Base-by-base conservation (phyloP, 1,140 invertebrate species). In the Sipha flava region DNA sequence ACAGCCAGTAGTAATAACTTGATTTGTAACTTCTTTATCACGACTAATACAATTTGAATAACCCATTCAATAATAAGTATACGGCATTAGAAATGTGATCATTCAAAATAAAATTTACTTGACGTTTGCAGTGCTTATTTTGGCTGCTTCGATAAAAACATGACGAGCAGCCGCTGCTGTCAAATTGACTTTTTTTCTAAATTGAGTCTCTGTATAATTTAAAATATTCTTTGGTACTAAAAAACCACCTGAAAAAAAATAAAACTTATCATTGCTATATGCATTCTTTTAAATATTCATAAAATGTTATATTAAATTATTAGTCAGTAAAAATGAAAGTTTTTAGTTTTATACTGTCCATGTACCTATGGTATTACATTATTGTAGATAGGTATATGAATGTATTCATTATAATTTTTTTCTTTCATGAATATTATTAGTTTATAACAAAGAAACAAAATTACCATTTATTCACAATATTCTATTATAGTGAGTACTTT, bases 1-100 rank as follows among this genome's bases (percentile, higher is more conserved):
- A 84, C 91, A 92, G n/a, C 91, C 90, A 81, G 88, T 89, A 62
- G 87, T 87, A 57, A 92, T 57, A 52, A 62, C 34, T 40, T 54
- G 18, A 54, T 57, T 31, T 6, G 43, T 59, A 6, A 23, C 1
- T 1, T 54, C 49, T 37, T 52, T 18, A 54, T 34, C 18, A 47
- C 29, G 3, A 10, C 29, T 52, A 54, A 34, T 23, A 49, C 2
- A 73, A 21, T 49, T 23, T n/a, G n/a, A 52, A 31, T 43, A 16
- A 66, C 0, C 21, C 10, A 37, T 0, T 23, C 10, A 21, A 40
- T 16, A 16, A 64, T 40, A 40, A 34, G 7, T 73, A 54, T 52
- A 23, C 0, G n/a, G 7, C 0, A 43, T 37, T 2, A 10, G 2
- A 4, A 45, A 45, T 6, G 12, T 16, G 12, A 47, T 52, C 21